Evolutionary conservation across 2,797 vertebrate genomes (phyloP).

Genomic region (Arnoldichthys spilopterus): DNA sequence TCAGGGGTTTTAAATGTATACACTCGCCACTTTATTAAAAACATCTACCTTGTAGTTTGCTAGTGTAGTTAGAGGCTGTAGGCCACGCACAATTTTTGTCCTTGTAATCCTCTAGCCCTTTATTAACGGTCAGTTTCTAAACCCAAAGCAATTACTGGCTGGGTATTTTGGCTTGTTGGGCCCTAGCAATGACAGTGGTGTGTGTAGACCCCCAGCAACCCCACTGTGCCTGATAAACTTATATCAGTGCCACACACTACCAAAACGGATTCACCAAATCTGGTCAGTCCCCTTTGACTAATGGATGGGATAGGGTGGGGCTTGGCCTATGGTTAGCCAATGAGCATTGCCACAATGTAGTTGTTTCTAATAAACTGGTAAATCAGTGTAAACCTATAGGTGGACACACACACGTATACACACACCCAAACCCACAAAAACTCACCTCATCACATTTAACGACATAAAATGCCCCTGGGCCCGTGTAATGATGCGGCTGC

Average conservation of each 20-base stretch:
- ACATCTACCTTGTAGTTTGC: no score
- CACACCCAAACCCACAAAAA: not conserved
- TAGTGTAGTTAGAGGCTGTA: no score
- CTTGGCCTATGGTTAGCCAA: not conserved
- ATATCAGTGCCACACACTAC: not conserved
- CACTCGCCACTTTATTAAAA: no score
- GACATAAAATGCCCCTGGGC: slow-evolving; percentile 4
- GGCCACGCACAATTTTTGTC: no score
- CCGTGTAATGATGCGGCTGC: not conserved
- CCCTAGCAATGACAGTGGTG: not conserved
- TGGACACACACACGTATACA: not conserved
- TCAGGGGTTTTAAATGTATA: not conserved
- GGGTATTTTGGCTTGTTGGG: no score
- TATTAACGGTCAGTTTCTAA: no score
- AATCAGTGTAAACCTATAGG: not conserved
- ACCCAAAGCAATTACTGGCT: no score
- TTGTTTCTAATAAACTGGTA: not conserved
- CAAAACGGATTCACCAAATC: no score
- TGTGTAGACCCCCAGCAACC: not conserved
- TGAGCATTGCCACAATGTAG: not conserved
- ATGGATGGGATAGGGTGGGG: not conserved
- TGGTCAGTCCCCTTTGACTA: not conserved
- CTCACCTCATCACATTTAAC: slow-evolving; percentile 13
- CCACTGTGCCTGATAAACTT: not conserved
- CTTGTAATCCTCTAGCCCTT: no score